Percentiles rank a stretch among this genome's conserved stretches.
Conservation (phyloP, 1,140 invertebrate genomes). For the Tigriopus japonicus region DNA sequence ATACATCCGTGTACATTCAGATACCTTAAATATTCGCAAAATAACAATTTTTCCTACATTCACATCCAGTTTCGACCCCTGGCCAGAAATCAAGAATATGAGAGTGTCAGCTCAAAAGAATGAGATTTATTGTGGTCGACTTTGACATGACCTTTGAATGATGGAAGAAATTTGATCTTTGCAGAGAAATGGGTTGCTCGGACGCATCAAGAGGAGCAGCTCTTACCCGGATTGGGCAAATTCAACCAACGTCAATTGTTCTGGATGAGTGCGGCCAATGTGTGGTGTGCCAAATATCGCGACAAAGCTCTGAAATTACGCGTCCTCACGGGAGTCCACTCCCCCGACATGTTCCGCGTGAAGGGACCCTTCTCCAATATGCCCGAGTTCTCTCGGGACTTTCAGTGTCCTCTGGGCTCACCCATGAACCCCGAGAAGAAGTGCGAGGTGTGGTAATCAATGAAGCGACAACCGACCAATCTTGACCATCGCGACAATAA, state of each 20-base stretch:
- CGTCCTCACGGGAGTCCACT: constrained; percentile 46
- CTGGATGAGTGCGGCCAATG: constrained; percentile 47
- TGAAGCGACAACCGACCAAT: no score
- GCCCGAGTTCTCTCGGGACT: constrained; percentile 64
- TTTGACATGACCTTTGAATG: no score
- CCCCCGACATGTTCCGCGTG: constrained; percentile 59
- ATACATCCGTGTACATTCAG: no score
- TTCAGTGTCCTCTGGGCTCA: constrained; percentile 55
- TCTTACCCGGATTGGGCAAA: constrained; percentile 23
- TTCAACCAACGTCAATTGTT: constrained; percentile 50
- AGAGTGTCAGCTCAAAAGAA: no score
- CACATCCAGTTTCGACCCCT: no score
- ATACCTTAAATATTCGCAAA: no score
- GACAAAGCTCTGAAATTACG: constrained; percentile 43
- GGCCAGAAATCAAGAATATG: no score
- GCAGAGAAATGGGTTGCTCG: constrained; percentile 16
- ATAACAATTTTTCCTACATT: no score
- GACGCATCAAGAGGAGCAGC: constrained; percentile 20
- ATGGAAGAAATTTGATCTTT: no score
- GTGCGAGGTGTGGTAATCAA: constrained; percentile 48
- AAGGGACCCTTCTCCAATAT: constrained; percentile 74
- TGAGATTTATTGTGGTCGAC: no score
- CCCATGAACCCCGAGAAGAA: constrained; percentile 62
- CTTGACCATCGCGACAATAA: no score
- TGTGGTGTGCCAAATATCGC: constrained; percentile 44